Percentiles rank a stretch among this genome's conserved stretches.
Evolutionary conservation across 2,113 vertebrate species (phyloP).

Genomic region (Casuarius casuarius): DNA sequence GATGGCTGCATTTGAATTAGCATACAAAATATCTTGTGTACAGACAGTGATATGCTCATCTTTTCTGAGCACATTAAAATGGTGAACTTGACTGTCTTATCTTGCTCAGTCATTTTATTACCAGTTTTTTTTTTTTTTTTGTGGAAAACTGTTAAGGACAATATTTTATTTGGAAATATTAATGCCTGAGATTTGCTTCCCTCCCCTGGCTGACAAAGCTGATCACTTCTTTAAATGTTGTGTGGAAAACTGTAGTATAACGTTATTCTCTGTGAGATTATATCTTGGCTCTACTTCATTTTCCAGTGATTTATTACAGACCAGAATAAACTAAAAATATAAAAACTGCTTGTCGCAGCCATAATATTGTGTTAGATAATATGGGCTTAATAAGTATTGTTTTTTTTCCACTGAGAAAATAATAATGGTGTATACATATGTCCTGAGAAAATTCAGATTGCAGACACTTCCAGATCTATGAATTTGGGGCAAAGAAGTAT

Average conservation of each 20-base stretch:
- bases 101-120: constrained; percentile 14
- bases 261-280: constrained; percentile 8
- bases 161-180: not conserved
- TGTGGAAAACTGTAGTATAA: not conserved
- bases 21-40: not conserved
- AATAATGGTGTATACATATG: not conserved
- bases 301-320: constrained; percentile 43
- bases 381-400: not conserved
- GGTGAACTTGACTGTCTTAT: not conserved
- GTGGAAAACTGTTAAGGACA: not conserved
- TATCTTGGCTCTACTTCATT: constrained; percentile 31
- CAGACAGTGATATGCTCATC: not conserved
- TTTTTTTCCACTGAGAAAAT: not conserved
- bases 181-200: not conserved
- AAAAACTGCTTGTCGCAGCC: not conserved
- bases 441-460: not conserved
- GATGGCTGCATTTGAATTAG: constrained; percentile 10
- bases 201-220: not conserved
- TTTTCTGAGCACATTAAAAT: constrained; percentile 20
- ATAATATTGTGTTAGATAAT: constrained; percentile 7
- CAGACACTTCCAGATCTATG: not conserved
- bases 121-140: not conserved
- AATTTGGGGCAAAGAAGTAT: too few species aligned
- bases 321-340: not conserved
- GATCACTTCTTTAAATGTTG: not conserved